Evolutionary conservation across 2,113 vertebrate species (phyloP).

Genomic region (Platysternon megacephalum): DNA sequence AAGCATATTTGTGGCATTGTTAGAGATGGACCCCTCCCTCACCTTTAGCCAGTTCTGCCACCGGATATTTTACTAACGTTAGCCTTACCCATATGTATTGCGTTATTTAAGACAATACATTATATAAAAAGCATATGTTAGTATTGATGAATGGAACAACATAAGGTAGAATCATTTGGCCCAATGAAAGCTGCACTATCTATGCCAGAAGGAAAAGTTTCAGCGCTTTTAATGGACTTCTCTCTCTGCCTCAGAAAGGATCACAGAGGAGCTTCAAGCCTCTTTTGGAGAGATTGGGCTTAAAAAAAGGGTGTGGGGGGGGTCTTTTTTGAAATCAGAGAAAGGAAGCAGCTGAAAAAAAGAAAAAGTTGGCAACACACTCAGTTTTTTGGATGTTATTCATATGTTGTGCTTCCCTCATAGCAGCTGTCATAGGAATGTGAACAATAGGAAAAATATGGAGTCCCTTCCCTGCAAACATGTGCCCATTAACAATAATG

Average conservation of each 20-base stretch:
- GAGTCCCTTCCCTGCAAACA: background rate
- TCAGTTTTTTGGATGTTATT: background rate
- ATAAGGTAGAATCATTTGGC: background rate
- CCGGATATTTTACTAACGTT: background rate
- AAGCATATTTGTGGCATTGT: background rate
- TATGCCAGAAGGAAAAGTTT: background rate
- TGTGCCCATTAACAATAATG: background rate
- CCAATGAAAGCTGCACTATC: background rate
- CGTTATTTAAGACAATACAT: background rate
- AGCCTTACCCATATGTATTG: background rate
- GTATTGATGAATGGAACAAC: background rate
- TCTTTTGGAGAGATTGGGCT: background rate
- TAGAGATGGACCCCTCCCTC: no score
- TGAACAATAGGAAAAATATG: background rate
- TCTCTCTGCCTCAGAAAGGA: background rate
- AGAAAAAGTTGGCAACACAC: background rate
- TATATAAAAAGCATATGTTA: background rate
- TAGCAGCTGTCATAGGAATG: background rate
- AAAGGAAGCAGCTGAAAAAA: background rate
- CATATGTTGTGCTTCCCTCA: background rate
- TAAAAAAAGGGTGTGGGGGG: background rate
- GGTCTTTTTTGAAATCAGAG: background rate
- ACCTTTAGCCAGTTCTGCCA: background rate
- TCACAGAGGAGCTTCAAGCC: background rate
- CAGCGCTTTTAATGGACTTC: background rate